Base-by-base conservation (phyloP, 2,888 invertebrate species). In the Eretmocerus hayati region DNA sequence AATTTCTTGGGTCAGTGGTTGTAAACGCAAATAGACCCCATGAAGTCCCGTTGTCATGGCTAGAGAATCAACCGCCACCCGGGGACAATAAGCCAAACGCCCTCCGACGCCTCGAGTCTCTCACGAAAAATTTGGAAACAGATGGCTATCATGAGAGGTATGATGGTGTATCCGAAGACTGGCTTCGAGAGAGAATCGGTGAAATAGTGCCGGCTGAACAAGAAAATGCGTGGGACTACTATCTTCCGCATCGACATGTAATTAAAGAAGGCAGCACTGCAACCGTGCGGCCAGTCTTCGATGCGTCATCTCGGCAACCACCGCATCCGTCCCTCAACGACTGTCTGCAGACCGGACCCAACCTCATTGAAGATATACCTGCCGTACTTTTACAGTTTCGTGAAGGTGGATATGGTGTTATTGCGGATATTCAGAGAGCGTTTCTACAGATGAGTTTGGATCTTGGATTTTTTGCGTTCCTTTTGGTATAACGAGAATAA, bases 11-110 rank as follows among this genome's bases (percentile, higher is more conserved):
- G 5, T 11, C 11, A 2, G 30, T 40, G 9, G 30, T 20, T 4
- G 2, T 30, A 4, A 40, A 26, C 2, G 5, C 4, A 9, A 5
- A 18, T 2, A 59, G 59, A 2, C 53, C 65, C 3, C 68, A 63
- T 54, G 62, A 63, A 48, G 61, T 65, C 2, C 31, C 47, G 5
- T 42, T 66, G 13, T 65, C 67, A 4, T 65, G 62, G 62, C 51
- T 58, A 20, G 59, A 61, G 20, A 59, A 55, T 19, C 64, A 64
- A 46, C 59, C 62, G 2, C 57, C 57, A 2, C 38, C 65, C 0
- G 42, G 56, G 18, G 43, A 46, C 20, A 62, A 64, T 49, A 56
- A 45, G 11, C 9, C 8, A 4, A 30, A 13, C 8, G 40, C 40
- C n/a, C 4, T 20, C n/a, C 13, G 16, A 8, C 22, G 23, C 2